Conservation (phyloP, 1,140 invertebrate genomes). For the Portunus trituberculatus region DNA sequence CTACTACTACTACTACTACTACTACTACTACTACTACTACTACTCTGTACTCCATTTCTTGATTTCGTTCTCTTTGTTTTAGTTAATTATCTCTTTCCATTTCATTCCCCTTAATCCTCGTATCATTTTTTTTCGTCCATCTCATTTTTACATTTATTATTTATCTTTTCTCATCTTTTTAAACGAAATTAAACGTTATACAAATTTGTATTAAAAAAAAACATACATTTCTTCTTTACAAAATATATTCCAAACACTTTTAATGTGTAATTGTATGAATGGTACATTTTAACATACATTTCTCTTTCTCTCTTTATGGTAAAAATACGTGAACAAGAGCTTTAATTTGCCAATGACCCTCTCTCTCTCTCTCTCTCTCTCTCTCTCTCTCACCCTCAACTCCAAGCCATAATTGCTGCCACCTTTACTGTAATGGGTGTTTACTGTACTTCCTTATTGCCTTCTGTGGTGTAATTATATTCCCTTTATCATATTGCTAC, state of each 20-base stretch:
- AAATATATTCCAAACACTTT: neutral
- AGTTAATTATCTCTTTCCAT: neutral
- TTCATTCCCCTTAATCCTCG: neutral
- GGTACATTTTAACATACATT: neutral
- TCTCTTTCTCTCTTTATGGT: neutral
- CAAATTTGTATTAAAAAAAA: no score
- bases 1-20: no score
- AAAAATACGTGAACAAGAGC: neutral
- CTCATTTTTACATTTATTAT: neutral
- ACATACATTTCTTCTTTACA: neutral
- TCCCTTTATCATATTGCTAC: no score
- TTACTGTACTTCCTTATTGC: neutral
- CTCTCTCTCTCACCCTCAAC: constrained; percentile 1
- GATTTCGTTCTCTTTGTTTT: neutral
- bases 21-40: no score
- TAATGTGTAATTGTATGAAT: neutral
- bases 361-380: neutral
- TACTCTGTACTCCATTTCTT: no score
- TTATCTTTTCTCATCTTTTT: no score
- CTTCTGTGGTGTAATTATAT: no score
- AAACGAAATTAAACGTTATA: no score
- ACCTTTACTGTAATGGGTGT: neutral
- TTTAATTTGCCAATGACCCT: neutral
- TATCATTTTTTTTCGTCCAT: neutral
- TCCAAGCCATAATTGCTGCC: neutral